phyloP scores from a whole-genome alignment of 2,797 vertebrate genomes.

The Xenopus petersii region DNA sequence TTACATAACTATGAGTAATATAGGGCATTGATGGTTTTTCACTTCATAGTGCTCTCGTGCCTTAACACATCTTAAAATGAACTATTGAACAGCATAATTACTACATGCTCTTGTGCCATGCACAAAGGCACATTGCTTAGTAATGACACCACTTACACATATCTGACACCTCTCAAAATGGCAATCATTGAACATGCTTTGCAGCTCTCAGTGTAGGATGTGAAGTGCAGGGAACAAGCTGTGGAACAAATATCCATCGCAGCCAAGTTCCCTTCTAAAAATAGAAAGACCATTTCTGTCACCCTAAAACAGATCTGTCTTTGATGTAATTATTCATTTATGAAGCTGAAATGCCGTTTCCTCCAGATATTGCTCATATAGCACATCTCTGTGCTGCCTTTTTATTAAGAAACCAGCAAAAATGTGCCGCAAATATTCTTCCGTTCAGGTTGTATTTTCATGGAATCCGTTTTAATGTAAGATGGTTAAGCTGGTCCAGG shows the following conservation, averaged over 20 bases:
- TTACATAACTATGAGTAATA: no score
- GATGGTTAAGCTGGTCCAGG: neutral
- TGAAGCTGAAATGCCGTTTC: conserved; percentile 33
- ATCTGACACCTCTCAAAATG: conserved; percentile 5
- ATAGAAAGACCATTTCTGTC: neutral
- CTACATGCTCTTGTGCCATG: neutral
- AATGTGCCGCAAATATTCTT: neutral
- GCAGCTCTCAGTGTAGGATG: neutral
- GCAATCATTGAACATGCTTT: neutral
- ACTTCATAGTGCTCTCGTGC: no score
- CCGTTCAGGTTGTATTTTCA: neutral
- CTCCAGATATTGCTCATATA: neutral
- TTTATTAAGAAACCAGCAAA: neutral
- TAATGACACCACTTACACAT: conserved; percentile 3
- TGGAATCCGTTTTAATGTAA: neutral
- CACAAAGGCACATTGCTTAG: neutral
- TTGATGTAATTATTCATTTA: conserved; percentile 17
- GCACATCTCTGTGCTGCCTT: neutral
- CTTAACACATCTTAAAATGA: no score
- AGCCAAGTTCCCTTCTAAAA: conserved; percentile 24
- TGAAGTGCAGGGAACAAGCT: neutral
- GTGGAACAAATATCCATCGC: conserved; percentile 23
- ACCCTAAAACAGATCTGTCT: conserved; percentile 16
- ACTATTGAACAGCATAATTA: neutral
- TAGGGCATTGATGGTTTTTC: no score